Evolutionary conservation across 2,113 vertebrate genomes (phyloP).

Genomic region (Phaethon lepturus): DNA sequence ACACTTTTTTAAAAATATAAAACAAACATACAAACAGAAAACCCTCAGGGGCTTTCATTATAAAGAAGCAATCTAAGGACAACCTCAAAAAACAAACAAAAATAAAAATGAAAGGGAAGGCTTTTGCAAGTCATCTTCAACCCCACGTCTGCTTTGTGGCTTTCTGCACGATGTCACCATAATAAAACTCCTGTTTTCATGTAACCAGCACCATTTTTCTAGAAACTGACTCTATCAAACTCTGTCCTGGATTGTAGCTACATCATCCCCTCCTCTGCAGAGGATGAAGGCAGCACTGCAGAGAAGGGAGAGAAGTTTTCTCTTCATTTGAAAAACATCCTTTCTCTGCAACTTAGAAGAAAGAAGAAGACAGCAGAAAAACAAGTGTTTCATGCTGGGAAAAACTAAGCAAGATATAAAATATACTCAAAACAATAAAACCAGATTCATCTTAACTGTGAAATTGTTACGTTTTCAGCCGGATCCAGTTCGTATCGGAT

Average conservation of each 20-base stretch:
- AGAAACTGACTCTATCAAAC: neutral
- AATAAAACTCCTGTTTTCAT: neutral
- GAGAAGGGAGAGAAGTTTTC: neutral
- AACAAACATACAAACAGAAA: neutral
- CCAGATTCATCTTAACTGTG: neutral
- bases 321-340: neutral
- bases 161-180: neutral
- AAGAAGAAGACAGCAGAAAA: neutral
- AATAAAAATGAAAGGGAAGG: neutral
- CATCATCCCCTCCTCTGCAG: neutral
- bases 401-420: neutral
- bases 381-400: neutral
- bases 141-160: neutral
- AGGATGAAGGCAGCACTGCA: neutral
- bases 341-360: neutral
- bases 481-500: neutral
- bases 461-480: neutral
- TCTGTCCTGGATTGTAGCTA: neutral
- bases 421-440: neutral
- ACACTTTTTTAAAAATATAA: neutral
- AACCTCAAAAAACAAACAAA: neutral
- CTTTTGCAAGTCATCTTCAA: neutral
- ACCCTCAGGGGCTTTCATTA: neutral
- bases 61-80: neutral
- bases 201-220: neutral